Conservation (phyloP, 2,888 invertebrate genomes). For the Cylindroiulus punctatus region DNA sequence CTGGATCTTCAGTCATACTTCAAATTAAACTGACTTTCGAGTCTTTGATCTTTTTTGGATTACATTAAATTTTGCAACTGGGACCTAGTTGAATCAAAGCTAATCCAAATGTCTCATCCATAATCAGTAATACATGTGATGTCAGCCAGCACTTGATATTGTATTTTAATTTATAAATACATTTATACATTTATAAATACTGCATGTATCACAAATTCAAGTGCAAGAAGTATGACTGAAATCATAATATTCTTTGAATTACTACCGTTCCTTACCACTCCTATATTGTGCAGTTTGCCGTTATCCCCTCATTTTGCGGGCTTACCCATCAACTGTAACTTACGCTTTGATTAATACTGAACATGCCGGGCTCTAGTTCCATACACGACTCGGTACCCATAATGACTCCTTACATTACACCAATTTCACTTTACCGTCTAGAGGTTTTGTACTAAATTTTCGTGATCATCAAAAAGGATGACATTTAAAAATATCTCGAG, state of each 20-base stretch:
- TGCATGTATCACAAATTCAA: too few relatives aligned
- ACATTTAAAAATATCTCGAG: neutral
- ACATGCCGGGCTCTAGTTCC: neutral
- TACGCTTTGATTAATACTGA: constrained; percentile 1
- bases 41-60: too few relatives aligned
- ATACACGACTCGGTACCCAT: neutral
- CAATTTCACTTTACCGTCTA: neutral
- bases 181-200: too few relatives aligned
- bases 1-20: constrained; percentile 27
- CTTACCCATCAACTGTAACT: constrained; percentile 3
- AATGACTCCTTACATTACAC: neutral
- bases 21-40: too few relatives aligned
- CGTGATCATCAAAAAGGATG: neutral
- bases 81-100: too few relatives aligned
- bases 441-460: neutral
- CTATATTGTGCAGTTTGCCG: neutral
- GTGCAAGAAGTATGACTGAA: constrained; percentile 3
- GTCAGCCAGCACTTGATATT: too few relatives aligned
- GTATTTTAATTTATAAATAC: too few relatives aligned
- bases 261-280: constrained; percentile 25
- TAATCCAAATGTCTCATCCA: too few relatives aligned
- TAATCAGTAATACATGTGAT: too few relatives aligned
- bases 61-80: too few relatives aligned
- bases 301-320: neutral
- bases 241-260: neutral